A percentile compares a stretch with the other conserved stretches of the same genome.
Evolutionary conservation across 2,113 vertebrate genomes (phyloP).

Genomic region (Thryonomys swinderianus): DNA sequence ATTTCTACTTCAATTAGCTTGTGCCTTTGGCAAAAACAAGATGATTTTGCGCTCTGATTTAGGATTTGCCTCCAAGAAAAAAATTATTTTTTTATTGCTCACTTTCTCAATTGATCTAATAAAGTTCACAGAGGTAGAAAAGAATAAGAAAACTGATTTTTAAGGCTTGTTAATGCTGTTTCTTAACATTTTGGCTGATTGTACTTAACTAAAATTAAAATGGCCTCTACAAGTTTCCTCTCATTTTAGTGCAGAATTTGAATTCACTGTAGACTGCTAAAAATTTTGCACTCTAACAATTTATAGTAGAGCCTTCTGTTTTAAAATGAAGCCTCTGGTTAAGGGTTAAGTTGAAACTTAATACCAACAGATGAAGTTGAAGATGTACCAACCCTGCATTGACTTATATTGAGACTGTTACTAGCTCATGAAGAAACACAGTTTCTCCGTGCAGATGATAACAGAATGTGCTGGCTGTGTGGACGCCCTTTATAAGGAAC

Average conservation of each 20-base stretch:
- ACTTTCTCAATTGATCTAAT: constrained; percentile 71
- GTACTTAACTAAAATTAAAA: not conserved
- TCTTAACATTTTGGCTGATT: constrained; percentile 6
- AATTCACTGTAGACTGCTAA: not conserved
- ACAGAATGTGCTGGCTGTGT: not conserved
- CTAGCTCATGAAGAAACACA: not conserved
- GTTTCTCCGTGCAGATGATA: not conserved
- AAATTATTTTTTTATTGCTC: constrained; percentile 72
- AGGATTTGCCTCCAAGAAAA: constrained; percentile 76
- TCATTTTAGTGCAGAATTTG: not conserved
- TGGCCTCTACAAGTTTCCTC: not conserved
- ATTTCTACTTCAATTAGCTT: constrained; percentile 79
- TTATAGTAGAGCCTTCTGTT: not conserved
- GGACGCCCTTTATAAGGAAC: too few relatives aligned
- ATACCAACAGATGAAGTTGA: not conserved
- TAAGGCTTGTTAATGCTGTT: not conserved
- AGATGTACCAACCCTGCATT: not conserved
- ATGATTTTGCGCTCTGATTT: constrained; percentile 76
- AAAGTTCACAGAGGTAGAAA: constrained; percentile 31
- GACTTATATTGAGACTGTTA: fast-evolving
- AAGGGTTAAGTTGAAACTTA: not conserved
- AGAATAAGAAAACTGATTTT: constrained; percentile 47
- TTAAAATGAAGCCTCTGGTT: not conserved
- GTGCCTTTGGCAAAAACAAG: constrained; percentile 74
- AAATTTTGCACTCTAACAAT: not conserved